Evolutionary conservation across 2,888 invertebrate genomes (phyloP).

Genomic region (Colletes collaris): DNA sequence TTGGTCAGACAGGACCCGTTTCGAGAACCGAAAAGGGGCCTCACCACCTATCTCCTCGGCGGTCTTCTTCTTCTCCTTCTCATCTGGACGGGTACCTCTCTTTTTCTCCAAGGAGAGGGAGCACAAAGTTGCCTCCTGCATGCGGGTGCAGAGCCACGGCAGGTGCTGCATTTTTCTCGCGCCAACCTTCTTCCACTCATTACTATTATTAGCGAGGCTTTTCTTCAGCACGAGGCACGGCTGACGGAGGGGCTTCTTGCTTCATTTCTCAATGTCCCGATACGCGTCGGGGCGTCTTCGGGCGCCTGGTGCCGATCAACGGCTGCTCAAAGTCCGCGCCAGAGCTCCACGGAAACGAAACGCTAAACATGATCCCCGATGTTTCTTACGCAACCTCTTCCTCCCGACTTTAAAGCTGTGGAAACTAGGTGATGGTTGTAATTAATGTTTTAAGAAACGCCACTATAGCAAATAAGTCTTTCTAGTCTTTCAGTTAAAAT

Average conservation of each 20-base stretch:
- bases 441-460: too few relatives aligned
- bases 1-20: slow-evolving; percentile 66
- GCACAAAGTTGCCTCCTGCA: slow-evolving; percentile 45
- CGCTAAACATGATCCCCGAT: too few relatives aligned
- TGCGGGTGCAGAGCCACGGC: slow-evolving; percentile 66
- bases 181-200: slow-evolving; percentile 56
- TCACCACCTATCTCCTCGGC: slow-evolving; percentile 47
- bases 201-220: slow-evolving; percentile 59
- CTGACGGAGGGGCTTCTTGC: slow-evolving; percentile 39
- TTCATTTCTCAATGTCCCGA: slow-evolving; percentile 35
- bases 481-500: too few relatives aligned
- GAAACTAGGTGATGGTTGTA: too few relatives aligned
- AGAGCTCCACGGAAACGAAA: too few relatives aligned
- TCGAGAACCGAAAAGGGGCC: slow-evolving; percentile 61
- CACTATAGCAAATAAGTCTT: too few relatives aligned
- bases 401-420: too few relatives aligned
- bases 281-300: background rate
- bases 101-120: background rate
- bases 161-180: slow-evolving; percentile 70
- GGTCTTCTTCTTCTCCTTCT: slow-evolving; percentile 14
- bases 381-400: too few relatives aligned
- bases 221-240: slow-evolving; percentile 43
- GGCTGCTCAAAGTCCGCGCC: too few relatives aligned
- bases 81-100: slow-evolving; percentile 24
- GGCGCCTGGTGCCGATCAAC: background rate